Evolutionary conservation across 2,888 invertebrate genomes (phyloP).

Genomic region (Ernsta delagoae): DNA sequence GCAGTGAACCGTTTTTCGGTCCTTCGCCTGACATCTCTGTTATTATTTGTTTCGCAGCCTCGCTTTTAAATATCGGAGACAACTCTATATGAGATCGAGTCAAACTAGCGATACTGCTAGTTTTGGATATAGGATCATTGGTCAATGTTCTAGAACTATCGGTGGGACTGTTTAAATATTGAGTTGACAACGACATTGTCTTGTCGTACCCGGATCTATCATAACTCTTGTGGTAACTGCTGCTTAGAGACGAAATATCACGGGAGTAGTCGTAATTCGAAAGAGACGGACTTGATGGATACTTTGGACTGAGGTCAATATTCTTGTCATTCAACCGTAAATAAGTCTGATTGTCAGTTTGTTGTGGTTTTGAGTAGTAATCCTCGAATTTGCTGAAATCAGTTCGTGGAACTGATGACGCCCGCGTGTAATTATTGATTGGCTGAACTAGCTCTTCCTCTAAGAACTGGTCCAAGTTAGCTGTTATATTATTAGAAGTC

Average conservation of each 20-base stretch:
- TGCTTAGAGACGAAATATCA: conserved; percentile 73
- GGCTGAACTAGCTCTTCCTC: conserved; percentile 78
- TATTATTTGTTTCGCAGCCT: conserved; percentile 94
- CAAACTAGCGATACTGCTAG: conserved; percentile 75
- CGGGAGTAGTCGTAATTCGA: conserved; percentile 77
- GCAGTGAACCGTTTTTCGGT: conserved; percentile 84
- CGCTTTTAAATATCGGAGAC: conserved; percentile 93
- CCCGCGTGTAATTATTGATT: conserved; percentile 64
- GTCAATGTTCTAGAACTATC: conserved; percentile 76
- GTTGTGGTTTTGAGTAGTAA: conserved; percentile 62
- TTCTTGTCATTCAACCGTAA: conserved; percentile 63
- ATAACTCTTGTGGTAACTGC: conserved; percentile 73
- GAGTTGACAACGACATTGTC: conserved; percentile 70
- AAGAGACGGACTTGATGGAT: conserved; percentile 76
- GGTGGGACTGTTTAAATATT: conserved; percentile 77
- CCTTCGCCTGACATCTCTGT: conserved; percentile 89
- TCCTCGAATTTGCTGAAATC: conserved; percentile 72
- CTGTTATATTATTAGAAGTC: conserved; percentile 68
- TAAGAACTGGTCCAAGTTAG: conserved; percentile 77
- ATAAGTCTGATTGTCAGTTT: conserved; percentile 62
- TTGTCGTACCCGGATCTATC: conserved; percentile 70
- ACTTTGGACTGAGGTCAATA: conserved; percentile 77
- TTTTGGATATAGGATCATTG: conserved; percentile 78
- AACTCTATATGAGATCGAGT: conserved; percentile 83
- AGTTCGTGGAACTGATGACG: conserved; percentile 82